phyloP scores from a whole-genome alignment of 2,113 vertebrate genomes.

The Oxygymnocypris stewartii region DNA sequence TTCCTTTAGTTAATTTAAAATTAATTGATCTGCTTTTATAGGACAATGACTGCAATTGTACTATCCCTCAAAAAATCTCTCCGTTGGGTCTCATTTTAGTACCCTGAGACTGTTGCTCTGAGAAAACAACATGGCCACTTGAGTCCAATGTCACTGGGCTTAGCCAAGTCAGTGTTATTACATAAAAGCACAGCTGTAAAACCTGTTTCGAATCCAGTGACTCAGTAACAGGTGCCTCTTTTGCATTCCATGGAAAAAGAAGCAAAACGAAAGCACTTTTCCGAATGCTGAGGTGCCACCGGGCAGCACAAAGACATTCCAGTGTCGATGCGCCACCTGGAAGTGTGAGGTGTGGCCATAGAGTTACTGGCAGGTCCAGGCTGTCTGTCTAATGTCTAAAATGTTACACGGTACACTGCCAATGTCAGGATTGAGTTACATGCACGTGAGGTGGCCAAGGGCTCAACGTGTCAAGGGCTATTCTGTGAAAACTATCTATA shows the following conservation, averaged over 20 bases:
- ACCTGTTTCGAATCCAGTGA: constrained; percentile 37
- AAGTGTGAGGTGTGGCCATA: neutral
- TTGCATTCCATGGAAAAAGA: constrained; percentile 25
- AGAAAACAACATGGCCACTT: constrained; percentile 27
- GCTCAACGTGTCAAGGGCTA: neutral
- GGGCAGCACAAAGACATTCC: constrained; percentile 30
- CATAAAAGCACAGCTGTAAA: constrained; percentile 42
- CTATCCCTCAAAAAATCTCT: neutral
- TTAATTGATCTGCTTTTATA: neutral
- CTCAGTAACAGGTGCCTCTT: constrained; percentile 35
- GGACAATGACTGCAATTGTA: neutral
- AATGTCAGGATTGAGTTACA: constrained; percentile 26
- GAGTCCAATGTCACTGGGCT: constrained; percentile 36
- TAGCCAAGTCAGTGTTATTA: constrained; percentile 22
- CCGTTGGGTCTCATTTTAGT: neutral
- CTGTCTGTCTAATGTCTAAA: constrained; percentile 3
- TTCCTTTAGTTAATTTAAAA: too few relatives aligned
- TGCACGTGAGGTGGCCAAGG: neutral
- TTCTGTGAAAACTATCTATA: neutral
- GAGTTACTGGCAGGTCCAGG: constrained; percentile 3
- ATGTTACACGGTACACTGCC: neutral
- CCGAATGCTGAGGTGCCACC: neutral
- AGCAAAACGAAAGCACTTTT: constrained; percentile 29
- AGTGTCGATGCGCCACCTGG: neutral
- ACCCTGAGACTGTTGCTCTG: neutral